Base-by-base conservation (phyloP, 2,797 vertebrate genomes). In the Molothrus aeneus region DNA sequence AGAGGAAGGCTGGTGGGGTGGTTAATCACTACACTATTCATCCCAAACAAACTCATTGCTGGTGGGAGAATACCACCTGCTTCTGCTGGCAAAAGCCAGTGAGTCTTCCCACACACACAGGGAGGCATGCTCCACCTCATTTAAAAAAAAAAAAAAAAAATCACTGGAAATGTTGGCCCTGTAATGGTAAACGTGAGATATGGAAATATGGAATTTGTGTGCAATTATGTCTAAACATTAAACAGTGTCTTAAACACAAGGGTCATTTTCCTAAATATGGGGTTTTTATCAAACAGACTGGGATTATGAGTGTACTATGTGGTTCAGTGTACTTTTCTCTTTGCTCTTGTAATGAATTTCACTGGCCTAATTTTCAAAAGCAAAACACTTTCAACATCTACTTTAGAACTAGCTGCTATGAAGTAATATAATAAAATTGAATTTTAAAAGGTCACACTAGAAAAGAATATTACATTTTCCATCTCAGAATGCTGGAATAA, bases 11-110 rank as follows among this genome's bases (percentile, higher is more conserved):
- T 91, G 68, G 43, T 83, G 87, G 87, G 80, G 48, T 26, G 26
- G 66, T 56, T 85, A 80, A 69, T 80, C 89, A 75, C 87, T 75
- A 43, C 0, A 2, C 79, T 69, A 59, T 75, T 91, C 87, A 79
- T 93, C 77, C 65, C 93, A 95, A 91, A 94, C 91, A 95, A 89
- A 86, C 18, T 32, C 36, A 2, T 13, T 59, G 81, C 84, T 88
- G 75, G 75, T 93, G 87, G 75, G 81, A 93, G 91, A 92, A 74
- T 59, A 68, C 59, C 92, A 94, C 89, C 91, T 94, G 92, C 85
- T 94, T 56, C 25, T 69, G 29, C 79, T 94, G 91, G 91, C 85
- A 96, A 68, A 81, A 84, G 63, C 51, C 43, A 92, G n/a, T 0
- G 0, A 70, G n/a, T 31, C 59, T 64, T 93, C 92, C 83, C 78